These are phyloP conservation scores for Lasioglossum figueresi DNA, from an alignment of 2,888 invertebrate genomes.

Conservation along the genomic window DNA sequence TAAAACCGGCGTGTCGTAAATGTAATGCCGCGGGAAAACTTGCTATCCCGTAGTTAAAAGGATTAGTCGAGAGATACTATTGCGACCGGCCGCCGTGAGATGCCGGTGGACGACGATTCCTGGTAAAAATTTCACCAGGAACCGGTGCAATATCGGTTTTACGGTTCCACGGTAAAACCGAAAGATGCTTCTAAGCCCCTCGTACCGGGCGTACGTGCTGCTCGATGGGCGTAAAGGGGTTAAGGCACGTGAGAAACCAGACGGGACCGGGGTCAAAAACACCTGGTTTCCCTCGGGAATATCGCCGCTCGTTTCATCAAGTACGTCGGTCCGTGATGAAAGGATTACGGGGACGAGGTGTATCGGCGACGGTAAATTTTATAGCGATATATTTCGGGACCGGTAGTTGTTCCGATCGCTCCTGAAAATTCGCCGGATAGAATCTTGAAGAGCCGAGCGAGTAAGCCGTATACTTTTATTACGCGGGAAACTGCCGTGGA, in stretches of 20 bases:
- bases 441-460: neutral
- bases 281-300: neutral
- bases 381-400: neutral
- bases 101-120: conserved; percentile 31
- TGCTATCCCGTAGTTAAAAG: conserved; percentile 65
- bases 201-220: conserved; percentile 76
- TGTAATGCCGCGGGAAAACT: conserved; percentile 44
- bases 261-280: conserved; percentile 21
- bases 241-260: conserved; percentile 63
- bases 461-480: neutral
- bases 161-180: conserved; percentile 77
- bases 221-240: conserved; percentile 67
- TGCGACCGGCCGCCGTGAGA: conserved; percentile 17
- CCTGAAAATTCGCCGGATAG: neutral
- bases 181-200: conserved; percentile 74
- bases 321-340: conserved; percentile 13
- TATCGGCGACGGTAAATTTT: neutral
- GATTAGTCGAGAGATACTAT: conserved; percentile 64
- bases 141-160: conserved; percentile 78
- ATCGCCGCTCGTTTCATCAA: neutral
- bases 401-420: neutral
- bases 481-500: neutral
- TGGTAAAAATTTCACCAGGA: conserved; percentile 74
- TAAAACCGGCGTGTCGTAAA: conserved; percentile 67
- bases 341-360: conserved; percentile 5